These are phyloP conservation scores for Hirtodrosophila trivittata DNA, from an alignment of 2,888 invertebrate genomes.

Conservation along the genomic window DNA sequence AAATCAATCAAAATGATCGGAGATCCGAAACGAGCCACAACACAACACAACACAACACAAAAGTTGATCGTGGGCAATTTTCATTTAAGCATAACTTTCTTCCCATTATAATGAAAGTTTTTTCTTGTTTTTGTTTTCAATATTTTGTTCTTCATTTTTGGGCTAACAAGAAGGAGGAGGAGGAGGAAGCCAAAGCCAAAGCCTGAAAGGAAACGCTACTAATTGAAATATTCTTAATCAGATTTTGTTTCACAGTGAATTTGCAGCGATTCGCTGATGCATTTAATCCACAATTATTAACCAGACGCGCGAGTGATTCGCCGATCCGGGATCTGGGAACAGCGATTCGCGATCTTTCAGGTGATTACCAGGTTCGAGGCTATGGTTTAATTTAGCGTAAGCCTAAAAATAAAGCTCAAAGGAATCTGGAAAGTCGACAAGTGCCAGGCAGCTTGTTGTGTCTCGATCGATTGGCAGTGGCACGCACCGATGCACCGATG, in stretches of 20 bases:
- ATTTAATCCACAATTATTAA: conserved; percentile 75
- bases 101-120: conserved; percentile 52
- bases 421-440: conserved; percentile 32
- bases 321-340: conserved; percentile 1
- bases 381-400: conserved; percentile 72
- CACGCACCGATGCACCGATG: conserved; percentile 48
- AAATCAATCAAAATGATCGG: conserved; percentile 62
- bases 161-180: neutral
- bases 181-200: conserved; percentile 16
- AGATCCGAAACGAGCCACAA: too few relatives aligned
- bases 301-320: conserved; percentile 11
- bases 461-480: conserved; percentile 51
- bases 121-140: conserved; percentile 11
- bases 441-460: conserved; percentile 23
- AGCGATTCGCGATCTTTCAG: neutral
- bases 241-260: conserved; percentile 55
- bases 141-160: neutral
- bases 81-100: conserved; percentile 59
- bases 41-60: conserved; percentile 16
- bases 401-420: conserved; percentile 61
- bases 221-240: conserved; percentile 80
- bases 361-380: conserved; percentile 46
- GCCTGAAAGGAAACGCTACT: conserved; percentile 48
- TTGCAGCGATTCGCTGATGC: conserved; percentile 55
- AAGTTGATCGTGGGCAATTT: conserved; percentile 26